Conservation (phyloP, 2,888 invertebrate genomes). For the Schizaphis graminum region DNA sequence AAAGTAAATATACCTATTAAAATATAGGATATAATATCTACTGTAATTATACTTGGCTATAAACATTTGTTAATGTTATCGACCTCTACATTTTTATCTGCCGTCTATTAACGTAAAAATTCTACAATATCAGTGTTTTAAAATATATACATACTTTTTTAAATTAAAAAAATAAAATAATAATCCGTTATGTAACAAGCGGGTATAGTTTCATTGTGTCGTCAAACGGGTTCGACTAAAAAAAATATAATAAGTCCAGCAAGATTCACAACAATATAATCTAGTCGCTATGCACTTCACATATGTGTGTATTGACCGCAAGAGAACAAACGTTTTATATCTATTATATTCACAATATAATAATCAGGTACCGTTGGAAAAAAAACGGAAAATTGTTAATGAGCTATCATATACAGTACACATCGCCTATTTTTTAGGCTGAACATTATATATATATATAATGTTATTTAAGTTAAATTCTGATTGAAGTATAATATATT, state of each 20-base stretch:
- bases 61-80: constrained; percentile 19
- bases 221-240: constrained; percentile 57
- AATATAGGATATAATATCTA: constrained; percentile 22
- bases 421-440: constrained; percentile 11
- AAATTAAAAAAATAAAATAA: constrained; percentile 42
- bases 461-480: not conserved
- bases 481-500: not conserved
- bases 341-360: constrained; percentile 58
- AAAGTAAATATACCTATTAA: not conserved
- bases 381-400: constrained; percentile 59
- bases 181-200: constrained; percentile 55
- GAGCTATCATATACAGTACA: not conserved
- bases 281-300: constrained; percentile 48
- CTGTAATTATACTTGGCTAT: not conserved
- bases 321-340: constrained; percentile 49
- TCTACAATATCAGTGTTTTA: not conserved
- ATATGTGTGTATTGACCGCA: constrained; percentile 61
- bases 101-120: not conserved
- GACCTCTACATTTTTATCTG: constrained; percentile 24
- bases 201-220: constrained; percentile 57
- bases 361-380: constrained; percentile 55
- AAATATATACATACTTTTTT: not conserved
- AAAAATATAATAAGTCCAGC: constrained; percentile 32
- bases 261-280: constrained; percentile 57
- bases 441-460: not conserved